Conservation (phyloP, 2,888 invertebrate species). For the Caenorhabditis macrosperma region DNA sequence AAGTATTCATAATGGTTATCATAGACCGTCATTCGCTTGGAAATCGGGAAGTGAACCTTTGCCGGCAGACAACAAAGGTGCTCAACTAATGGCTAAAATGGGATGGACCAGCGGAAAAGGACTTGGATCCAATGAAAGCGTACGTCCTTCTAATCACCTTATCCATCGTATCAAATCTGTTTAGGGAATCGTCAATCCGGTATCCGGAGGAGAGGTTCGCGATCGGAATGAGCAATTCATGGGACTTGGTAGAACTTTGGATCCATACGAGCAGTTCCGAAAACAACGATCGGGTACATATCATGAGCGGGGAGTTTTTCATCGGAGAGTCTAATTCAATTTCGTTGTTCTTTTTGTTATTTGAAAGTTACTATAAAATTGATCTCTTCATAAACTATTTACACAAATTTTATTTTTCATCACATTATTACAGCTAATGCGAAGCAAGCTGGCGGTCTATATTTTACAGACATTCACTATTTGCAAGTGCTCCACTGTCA, state of each 20-base stretch:
- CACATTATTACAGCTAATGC: constrained; percentile 54
- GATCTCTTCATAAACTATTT: constrained; percentile 13
- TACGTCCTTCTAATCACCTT: not conserved
- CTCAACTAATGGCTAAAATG: constrained; percentile 97
- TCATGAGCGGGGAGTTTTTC: constrained; percentile 27
- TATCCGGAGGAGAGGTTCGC: constrained; percentile 91
- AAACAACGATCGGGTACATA: constrained; percentile 45
- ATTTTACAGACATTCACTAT: constrained; percentile 44
- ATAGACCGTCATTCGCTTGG: constrained; percentile 26
- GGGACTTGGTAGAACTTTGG: constrained; percentile 87
- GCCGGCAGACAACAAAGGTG: constrained; percentile 94
- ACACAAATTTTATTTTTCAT: not conserved
- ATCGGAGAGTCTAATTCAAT: constrained; percentile 24
- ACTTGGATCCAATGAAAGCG: constrained; percentile 94
- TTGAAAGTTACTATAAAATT: constrained; percentile 16
- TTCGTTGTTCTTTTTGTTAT: constrained; percentile 5
- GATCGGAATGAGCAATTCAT: constrained; percentile 94
- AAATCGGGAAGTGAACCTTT: constrained; percentile 69
- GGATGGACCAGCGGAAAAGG: constrained; percentile 93
- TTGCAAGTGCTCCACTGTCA: not conserved
- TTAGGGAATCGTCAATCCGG: constrained; percentile 90
- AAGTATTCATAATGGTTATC: not conserved
- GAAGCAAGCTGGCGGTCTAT: constrained; percentile 37
- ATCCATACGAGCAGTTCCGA: constrained; percentile 69
- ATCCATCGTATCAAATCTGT: not conserved